A percentile compares a stretch with the other conserved stretches of the same genome.
phyloP scores from a whole-genome alignment of 2,888 invertebrate genomes.

The Drosophila prostipennis region DNA sequence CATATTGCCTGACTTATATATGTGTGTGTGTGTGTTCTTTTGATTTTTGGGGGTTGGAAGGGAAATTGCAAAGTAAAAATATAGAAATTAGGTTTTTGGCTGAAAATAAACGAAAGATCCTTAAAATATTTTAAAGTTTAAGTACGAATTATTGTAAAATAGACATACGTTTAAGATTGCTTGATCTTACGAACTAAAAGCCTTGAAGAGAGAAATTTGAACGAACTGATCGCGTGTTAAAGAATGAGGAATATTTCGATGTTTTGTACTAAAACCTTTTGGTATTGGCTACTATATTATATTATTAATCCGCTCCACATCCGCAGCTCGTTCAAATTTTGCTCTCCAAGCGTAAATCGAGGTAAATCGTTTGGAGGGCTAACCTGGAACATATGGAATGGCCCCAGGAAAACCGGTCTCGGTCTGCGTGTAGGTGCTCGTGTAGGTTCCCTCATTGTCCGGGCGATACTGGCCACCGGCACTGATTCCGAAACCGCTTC shows the following conservation, averaged over 20 bases:
- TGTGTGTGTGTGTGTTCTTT: slow-evolving; percentile 35
- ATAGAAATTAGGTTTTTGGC: slow-evolving; percentile 39
- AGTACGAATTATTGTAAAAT: slow-evolving; percentile 41
- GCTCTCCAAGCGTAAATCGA: slow-evolving; percentile 35
- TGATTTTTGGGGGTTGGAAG: not conserved
- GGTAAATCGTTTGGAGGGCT: slow-evolving; percentile 64
- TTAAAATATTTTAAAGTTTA: slow-evolving; percentile 64
- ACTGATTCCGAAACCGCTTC: slow-evolving; percentile 46
- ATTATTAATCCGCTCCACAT: slow-evolving; percentile 14
- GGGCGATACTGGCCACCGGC: slow-evolving; percentile 42
- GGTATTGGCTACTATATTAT: not conserved
- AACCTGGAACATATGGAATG: slow-evolving; percentile 80
- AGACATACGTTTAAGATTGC: slow-evolving; percentile 49
- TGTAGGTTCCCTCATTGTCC: slow-evolving; percentile 51
- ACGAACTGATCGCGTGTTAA: slow-evolving; percentile 49
- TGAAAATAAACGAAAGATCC: slow-evolving; percentile 69
- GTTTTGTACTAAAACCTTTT: not conserved
- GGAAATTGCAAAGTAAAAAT: slow-evolving; percentile 28
- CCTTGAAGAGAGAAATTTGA: slow-evolving; percentile 65
- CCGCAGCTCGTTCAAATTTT: slow-evolving; percentile 68
- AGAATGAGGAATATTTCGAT: not conserved
- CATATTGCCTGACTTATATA: slow-evolving; percentile 48
- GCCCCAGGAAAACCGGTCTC: slow-evolving; percentile 82
- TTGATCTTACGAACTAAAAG: slow-evolving; percentile 55
- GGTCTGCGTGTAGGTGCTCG: slow-evolving; percentile 51